Evolutionary conservation across 2,113 vertebrate genomes (phyloP).

Genomic region (Larimichthys polyactis): DNA sequence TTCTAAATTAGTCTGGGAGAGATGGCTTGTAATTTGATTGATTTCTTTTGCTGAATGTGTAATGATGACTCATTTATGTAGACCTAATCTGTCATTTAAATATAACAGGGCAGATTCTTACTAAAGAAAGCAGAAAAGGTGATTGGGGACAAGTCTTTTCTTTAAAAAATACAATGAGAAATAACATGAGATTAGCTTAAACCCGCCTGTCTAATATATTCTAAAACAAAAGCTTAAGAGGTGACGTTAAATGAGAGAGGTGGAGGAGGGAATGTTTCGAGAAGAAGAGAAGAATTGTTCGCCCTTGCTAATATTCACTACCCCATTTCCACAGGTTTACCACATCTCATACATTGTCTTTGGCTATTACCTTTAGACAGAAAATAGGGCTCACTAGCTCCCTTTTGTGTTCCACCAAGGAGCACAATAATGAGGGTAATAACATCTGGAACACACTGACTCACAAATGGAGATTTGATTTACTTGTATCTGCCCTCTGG

Average conservation of each 20-base stretch:
- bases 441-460: conserved; percentile 51
- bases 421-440: conserved; percentile 62
- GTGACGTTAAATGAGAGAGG: conserved; percentile 10
- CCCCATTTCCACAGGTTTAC: neutral
- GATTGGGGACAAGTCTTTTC: neutral
- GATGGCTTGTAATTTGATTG: conserved; percentile 38
- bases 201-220: neutral
- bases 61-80: conserved; percentile 39
- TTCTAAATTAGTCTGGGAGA: conserved; percentile 47
- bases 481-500: conserved; percentile 58
- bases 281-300: neutral
- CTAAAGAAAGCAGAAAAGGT: neutral
- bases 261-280: neutral
- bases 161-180: neutral
- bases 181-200: neutral
- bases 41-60: conserved; percentile 50
- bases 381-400: conserved; percentile 11
- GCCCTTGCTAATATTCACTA: neutral
- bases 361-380: conserved; percentile 10
- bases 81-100: conserved; percentile 33
- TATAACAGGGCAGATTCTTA: conserved; percentile 5
- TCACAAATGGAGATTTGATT: conserved; percentile 64
- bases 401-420: conserved; percentile 40
- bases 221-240: conserved; percentile 12
- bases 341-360: conserved; percentile 5